Evolutionary conservation across 2,797 vertebrate species (phyloP).

Genomic region (Acrossocheilus fasciatus): DNA sequence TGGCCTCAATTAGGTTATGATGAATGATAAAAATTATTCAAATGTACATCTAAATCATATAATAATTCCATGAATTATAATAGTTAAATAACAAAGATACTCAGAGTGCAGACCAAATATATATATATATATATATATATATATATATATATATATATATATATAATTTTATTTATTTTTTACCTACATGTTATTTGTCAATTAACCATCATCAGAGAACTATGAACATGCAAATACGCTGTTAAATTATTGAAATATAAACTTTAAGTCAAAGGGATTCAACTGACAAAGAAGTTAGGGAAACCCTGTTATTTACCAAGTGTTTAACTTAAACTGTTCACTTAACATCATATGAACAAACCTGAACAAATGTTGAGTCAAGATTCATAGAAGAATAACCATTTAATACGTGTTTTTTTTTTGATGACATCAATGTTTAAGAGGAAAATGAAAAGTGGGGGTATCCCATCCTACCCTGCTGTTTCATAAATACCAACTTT

Average conservation of each 20-base stretch:
- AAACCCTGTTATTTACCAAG: background rate
- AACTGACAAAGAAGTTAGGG: background rate
- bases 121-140: too few species aligned
- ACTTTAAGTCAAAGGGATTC: background rate
- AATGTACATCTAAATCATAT: background rate
- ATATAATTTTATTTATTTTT: background rate
- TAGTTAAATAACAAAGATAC: background rate
- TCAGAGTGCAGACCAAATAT: too few species aligned
- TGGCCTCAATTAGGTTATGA: background rate
- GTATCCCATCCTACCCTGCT: background rate
- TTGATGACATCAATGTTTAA: background rate
- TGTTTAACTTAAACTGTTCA: background rate
- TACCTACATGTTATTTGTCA: background rate
- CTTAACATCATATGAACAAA: background rate
- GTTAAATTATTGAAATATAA: background rate
- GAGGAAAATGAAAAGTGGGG: background rate
- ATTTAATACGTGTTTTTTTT: background rate
- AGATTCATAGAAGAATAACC: background rate
- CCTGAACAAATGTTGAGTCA: background rate
- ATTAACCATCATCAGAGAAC: background rate
- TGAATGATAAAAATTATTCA: background rate
- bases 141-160: too few species aligned
- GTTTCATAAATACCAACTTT: slow-evolving; percentile 30
- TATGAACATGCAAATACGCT: background rate
- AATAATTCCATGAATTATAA: background rate